Base-by-base conservation (phyloP, 2,797 vertebrate species). In the Bradypus variegatus region DNA sequence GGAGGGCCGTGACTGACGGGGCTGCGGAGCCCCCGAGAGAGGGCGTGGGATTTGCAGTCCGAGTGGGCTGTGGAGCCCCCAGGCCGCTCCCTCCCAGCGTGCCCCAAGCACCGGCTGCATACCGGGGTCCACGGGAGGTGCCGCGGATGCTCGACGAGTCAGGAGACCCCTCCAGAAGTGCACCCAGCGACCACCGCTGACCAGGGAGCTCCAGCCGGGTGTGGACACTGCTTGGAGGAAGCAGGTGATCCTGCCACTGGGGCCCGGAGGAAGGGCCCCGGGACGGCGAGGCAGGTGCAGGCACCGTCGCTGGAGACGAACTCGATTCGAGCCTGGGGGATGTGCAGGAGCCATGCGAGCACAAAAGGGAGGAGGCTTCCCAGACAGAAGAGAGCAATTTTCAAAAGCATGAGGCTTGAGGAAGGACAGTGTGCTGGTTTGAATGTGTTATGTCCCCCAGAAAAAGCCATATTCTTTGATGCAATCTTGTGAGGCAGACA, bases 261-360 rank as follows among this genome's bases (percentile, higher is more conserved):
- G 41, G 36, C 36, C 36, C 36, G 6, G 15, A 29, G 70, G 25
- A 45, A 29, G 6, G 0, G 29, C 31, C 5, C 25, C 1, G 18
- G 18, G 45, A 2, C 23, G 15, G 13, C 0, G 0, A 53, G 19
- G 38, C 80, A 3, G 1, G 11, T 31, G 25, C 48, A 3, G 0
- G 0, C 50, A 67, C 21, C 0, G 8, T 0, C 4, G 15, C 23
- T 18, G 81, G 9, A 8, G 10, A 55, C 8, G 7, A 38, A 16
- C 64, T 29, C 0, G 6, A 60, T 21, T 50, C 11, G 41, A 70
- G 62, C 7, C 21, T 31, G 9, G 27, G 38, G 69, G 38, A 27
- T 7, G 14, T 10, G 8, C 0, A 0, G 19, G 21, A n/a, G 7
- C 31, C 2, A 0, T 0, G 11, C 4, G 1, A 19, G 4, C 21